Evolutionary conservation across 2,888 invertebrate genomes (phyloP).

Genomic region (Apodemia zela): DNA sequence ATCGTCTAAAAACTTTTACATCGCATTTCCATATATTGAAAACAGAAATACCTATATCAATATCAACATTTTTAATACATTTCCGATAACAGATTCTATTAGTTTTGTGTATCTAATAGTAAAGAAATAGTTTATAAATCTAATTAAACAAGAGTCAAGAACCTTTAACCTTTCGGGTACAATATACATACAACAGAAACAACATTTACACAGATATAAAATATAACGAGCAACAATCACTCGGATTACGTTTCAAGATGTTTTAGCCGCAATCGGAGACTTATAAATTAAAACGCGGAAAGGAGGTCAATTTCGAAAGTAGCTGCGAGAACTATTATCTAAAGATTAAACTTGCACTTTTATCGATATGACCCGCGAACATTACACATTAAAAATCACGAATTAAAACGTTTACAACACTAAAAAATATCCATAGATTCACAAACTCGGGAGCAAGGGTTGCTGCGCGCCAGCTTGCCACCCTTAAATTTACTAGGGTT

Average conservation of each 20-base stretch:
- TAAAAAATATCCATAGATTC: neutral
- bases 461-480: neutral
- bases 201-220: neutral
- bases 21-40: no score
- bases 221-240: neutral
- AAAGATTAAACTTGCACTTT: neutral
- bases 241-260: neutral
- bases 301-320: constrained; percentile 67
- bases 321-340: constrained; percentile 20
- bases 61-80: neutral
- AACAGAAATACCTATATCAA: neutral
- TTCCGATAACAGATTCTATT: neutral
- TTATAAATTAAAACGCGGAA: constrained; percentile 27
- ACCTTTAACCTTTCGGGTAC: neutral
- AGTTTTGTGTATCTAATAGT: neutral
- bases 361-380: neutral
- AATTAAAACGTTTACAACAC: no score
- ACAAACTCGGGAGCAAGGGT: neutral
- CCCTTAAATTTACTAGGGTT: neutral
- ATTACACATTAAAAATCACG: no score
- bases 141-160: neutral
- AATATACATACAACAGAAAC: neutral
- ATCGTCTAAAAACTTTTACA: no score
- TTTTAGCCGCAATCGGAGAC: neutral
- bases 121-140: neutral